These are phyloP conservation scores for Taphrorychus bicolor DNA, from an alignment of 2,888 invertebrate genomes.

Conservation along the genomic window DNA sequence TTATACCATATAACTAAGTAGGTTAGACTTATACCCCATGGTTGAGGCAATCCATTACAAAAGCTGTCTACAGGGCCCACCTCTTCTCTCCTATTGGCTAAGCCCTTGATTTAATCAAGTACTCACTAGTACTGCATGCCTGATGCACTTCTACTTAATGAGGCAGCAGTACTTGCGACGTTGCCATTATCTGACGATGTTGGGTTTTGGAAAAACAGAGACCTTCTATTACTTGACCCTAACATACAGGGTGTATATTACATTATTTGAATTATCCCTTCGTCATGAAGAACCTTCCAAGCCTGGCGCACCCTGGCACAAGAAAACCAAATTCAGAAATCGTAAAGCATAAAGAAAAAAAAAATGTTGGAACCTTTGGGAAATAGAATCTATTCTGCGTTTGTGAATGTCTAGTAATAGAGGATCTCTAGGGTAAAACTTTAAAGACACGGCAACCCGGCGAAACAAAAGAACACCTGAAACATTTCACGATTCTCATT, in stretches of 20 bases:
- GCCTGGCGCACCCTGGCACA: no score
- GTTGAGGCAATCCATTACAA: conserved; percentile 16
- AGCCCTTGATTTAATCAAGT: conserved; percentile 14
- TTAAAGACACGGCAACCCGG: background rate
- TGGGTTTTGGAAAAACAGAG: no score
- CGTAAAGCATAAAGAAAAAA: no score
- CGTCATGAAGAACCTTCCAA: no score
- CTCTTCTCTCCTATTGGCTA: conserved; percentile 23
- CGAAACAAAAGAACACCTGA: conserved; percentile 35
- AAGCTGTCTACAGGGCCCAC: conserved; percentile 26
- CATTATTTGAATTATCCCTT: no score
- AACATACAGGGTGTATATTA: no score
- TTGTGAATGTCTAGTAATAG: no score
- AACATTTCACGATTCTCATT: conserved; percentile 48
- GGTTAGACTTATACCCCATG: background rate
- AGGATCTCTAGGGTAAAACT: background rate
- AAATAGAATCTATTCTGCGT: no score
- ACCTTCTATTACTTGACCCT: no score
- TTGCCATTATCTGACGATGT: conserved; percentile 10
- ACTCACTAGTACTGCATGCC: conserved; percentile 22
- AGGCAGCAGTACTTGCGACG: conserved; percentile 20
- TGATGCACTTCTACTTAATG: conserved; percentile 28
- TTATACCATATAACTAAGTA: no score
- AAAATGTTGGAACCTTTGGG: no score
- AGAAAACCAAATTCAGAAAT: no score